Percentiles rank a stretch among this genome's conserved stretches.
Conservation (phyloP, 2,888 invertebrate species). For the Chaitophorus viminalis region DNA sequence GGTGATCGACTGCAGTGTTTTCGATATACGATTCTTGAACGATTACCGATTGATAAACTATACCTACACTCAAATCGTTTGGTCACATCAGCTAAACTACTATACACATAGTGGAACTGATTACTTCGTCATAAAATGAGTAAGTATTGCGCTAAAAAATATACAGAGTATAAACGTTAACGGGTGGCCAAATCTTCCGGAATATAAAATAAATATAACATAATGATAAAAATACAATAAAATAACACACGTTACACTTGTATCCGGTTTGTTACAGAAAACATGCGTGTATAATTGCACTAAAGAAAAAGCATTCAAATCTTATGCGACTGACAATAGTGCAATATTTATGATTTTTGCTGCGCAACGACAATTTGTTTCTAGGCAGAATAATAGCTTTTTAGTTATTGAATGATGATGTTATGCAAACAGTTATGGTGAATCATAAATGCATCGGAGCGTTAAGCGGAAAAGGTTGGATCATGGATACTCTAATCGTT, state of each 20-base stretch:
- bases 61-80: no score
- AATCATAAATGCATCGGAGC: not conserved
- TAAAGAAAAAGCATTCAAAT: not conserved
- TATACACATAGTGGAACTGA: no score
- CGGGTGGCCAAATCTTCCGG: not conserved
- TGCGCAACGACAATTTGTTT: not conserved
- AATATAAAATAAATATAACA: not conserved
- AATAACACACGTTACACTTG: not conserved
- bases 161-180: not conserved
- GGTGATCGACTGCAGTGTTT: no score
- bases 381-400: not conserved
- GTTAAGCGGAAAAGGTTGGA: not conserved
- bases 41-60: no score
- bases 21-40: no score
- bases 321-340: not conserved
- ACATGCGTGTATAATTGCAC: not conserved
- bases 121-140: no score
- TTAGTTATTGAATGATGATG: not conserved
- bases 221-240: not conserved
- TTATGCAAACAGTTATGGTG: not conserved
- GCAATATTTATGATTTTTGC: not conserved
- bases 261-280: not conserved
- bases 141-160: not conserved
- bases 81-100: no score
- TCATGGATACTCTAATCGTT: not conserved